Base-by-base conservation (phyloP, 2,888 invertebrate genomes). In the Cantharis rufa region DNA sequence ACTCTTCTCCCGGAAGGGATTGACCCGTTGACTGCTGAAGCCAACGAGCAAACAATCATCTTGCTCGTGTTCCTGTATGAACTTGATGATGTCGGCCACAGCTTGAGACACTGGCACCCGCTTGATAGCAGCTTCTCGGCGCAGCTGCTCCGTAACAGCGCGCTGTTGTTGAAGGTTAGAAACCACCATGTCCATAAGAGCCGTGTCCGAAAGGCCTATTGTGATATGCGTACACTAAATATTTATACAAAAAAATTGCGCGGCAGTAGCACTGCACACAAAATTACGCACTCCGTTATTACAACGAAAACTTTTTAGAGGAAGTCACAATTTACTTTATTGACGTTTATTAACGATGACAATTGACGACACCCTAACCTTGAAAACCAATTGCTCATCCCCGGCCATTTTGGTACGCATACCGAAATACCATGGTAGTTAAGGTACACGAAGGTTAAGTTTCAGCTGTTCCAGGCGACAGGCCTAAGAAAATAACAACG, bases 1-100 rank as follows among this genome's bases (percentile, higher is more conserved):
- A 87, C 94, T 96, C 90, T 97, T 97, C 89, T 97, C 97, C 81
- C 97, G 93, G 91, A 97, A 98, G 27, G 98, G 98, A 89, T 98
- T 98, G 15, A 96, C 95, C 87, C 97, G 96, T 87, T 97, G 97
- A 82, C 95, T 96, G 80, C 96, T 94, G 88, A 98, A 98, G 48
- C 98, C 98, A 81, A 96, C 95, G 80, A 98, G 91, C 69, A 98
- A 92, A 85, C 95, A 97, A 89, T 98, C 98, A 85, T 98, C 97
- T 83, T 95, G 94, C 86, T 96, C 95, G 85, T 98, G 97, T 84
- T 97, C 97, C 64, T 93, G 92, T 81, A 97, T 95, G 86, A 93
- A 97, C 86, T 96, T 96, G 86, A 97, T 94, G 83, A 98, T 96
- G 84, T 98, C 95, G 81, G 95, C 94, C 76, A 97, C 95, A n/a